Base-by-base conservation (phyloP, 2,888 invertebrate genomes). In the Conops quadrifasciatus region DNA sequence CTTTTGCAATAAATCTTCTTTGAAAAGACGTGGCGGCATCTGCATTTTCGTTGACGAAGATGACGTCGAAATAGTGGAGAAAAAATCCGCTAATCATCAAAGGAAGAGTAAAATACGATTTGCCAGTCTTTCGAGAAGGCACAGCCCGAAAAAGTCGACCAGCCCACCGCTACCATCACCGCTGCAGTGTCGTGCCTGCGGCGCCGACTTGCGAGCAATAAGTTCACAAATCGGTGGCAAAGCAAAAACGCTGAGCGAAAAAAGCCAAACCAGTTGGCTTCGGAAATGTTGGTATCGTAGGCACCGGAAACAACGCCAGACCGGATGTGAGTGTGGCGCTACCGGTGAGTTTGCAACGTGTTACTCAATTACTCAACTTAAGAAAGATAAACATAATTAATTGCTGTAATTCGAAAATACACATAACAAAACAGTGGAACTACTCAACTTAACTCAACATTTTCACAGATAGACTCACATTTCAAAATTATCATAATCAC, bases 41-140 rank as follows among this genome's bases (percentile, higher is more conserved):
- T 86, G 85, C 80, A 86, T 86, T 75, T 86, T 85, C 80, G 85
- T 85, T 76, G 85, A 85, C 79, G 85, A 83, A 76, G 85, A 85
- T 71, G 84, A 84, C 75, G 80, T 81, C 76, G 83, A 83, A 77
- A 81, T 78, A 75, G 78, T 81, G 78, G 85, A 85, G 77, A 81
- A 80, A 74, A 81, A 80, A 75, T 81, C 81, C 75, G 77, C 80
- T 51, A 78, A 78, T 26, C 77, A 78, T 71, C 74, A 71, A 69
- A 75, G 68, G 64, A 70, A 71, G 69, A 68, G 72, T 71, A 73
- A 36, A n/a, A 51, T 68, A 59, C 67, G 70, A 30, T 63, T 73
- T 71, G 71, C 73, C 70, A 53, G 64, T 67, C 63, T 73, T 21
- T 49, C 67, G 62, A 21, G 72, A 72, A 74, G 66, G 70, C 70